Percentiles rank a stretch among this genome's conserved stretches.
phyloP scores from a whole-genome alignment of 2,797 vertebrate species.

The Austrolebias charrua region DNA sequence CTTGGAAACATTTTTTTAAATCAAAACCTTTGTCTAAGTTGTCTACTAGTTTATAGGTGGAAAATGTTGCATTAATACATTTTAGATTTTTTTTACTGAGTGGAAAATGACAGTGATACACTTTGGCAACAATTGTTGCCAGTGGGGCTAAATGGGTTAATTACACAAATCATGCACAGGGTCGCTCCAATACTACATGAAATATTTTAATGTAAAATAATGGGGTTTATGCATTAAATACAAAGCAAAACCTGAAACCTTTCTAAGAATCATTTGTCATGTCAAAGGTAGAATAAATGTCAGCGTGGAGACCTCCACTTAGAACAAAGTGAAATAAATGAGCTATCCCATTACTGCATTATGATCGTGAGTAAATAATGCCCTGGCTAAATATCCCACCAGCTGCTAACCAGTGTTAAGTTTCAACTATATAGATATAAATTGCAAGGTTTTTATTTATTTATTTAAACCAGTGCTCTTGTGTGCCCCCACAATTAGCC shows the following conservation, averaged over 20 bases:
- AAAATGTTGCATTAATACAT: too few species aligned
- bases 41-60: too few species aligned
- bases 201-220: conserved; percentile 6
- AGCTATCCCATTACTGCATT: conserved; percentile 72
- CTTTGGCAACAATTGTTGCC: too few species aligned
- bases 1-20: too few species aligned
- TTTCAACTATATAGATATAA: neutral
- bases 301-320: conserved; percentile 61
- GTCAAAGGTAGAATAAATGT: conserved; percentile 65
- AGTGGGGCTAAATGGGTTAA: too few species aligned
- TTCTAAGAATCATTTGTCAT: conserved; percentile 58
- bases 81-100: too few species aligned
- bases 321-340: conserved; percentile 71
- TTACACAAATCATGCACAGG: conserved; percentile 42
- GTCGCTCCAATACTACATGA: conserved; percentile 4
- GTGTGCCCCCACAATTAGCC: neutral
- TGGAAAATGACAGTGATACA: too few species aligned
- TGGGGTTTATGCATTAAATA: conserved; percentile 7
- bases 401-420: conserved; percentile 25
- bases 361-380: conserved; percentile 58
- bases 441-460: conserved; percentile 11
- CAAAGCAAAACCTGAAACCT: conserved; percentile 48
- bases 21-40: too few species aligned
- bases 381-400: conserved; percentile 24
- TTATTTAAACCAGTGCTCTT: conserved; percentile 19